These are phyloP conservation scores for Cynoglossus semilaevis DNA, from an alignment of 2,113 vertebrate species.

Conservation along the genomic window DNA sequence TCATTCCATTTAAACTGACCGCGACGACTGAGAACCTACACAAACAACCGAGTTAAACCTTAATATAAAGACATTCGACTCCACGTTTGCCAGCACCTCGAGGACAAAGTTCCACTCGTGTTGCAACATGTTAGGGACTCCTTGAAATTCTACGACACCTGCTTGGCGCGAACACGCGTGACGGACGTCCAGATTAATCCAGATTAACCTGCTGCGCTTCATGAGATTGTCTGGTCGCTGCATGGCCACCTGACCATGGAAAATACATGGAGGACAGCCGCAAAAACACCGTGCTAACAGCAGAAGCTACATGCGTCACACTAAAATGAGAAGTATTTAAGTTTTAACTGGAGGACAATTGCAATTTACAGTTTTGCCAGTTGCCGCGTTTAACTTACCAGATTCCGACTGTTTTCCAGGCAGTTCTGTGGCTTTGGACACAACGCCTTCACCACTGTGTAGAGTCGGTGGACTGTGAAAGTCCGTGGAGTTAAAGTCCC, in stretches of 20 bases:
- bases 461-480: not conserved
- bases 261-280: not conserved
- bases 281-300: too few relatives aligned
- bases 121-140: not conserved
- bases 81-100: not conserved
- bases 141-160: conserved; percentile 5
- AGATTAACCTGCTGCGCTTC: conserved; percentile 54
- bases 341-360: too few relatives aligned
- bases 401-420: conserved; percentile 17
- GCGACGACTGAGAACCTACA: too few relatives aligned
- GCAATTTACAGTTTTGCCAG: too few relatives aligned
- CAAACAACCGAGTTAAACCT: not conserved
- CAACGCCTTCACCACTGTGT: not conserved
- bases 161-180: conserved; percentile 1
- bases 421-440: not conserved
- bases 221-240: conserved; percentile 50
- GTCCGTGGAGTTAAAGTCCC: not conserved
- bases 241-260: conserved; percentile 35
- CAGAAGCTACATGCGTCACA: too few relatives aligned
- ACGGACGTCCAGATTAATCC: conserved; percentile 43
- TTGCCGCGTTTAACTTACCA: conserved; percentile 33
- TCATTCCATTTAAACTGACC: too few relatives aligned
- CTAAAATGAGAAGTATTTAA: too few relatives aligned
- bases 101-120: conserved; percentile 41
- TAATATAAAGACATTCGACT: not conserved